Evolutionary conservation across 2,888 invertebrate genomes (phyloP), one percentile per base, ranked within the genome.

Genomic region (Lordiphosa fenestrarum): DNA sequence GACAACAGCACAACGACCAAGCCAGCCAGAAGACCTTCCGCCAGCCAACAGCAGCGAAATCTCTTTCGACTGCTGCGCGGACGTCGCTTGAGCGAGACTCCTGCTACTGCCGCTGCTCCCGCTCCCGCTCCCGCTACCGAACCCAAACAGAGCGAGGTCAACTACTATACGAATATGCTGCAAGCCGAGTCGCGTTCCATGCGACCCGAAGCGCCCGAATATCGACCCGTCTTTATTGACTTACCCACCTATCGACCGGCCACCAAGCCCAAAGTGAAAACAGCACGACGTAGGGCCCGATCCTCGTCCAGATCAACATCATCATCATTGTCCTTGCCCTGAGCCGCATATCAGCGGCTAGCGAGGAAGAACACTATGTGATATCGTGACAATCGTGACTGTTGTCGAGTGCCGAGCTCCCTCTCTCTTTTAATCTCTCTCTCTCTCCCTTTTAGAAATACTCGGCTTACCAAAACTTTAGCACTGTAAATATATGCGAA

Each of bases 231-330:
- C 5, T 88, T 91, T 40, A 91, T 92, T n/a, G 91, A 92, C 68
- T 82, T 92, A 66, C 92, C 92, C 9, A 92, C 92, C 1, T 92
- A 91, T 76, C 85, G 90, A 25, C 92, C 92, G 15, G 82, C 86
- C 3, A 66, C 56, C 35, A 61, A 60, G 48, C 42, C 48, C 40
- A 49, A 35, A 37, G 23, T 57, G 12, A 23, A 23, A 38, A 36
- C 35, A 13, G 46, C 48, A 13, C 47, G 63, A 38, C 57, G 62
- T 30, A 63, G 62, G n/a, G 63, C 63, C 56, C 55, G 62, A 55
- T 49, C 63, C 48, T 36, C 60, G 1, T n/a, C 60, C 40, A 51
- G 46, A 60, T 46, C 41, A 6, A 25, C 25, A 25, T 4, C 23
- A 23, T 25, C 25, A 25, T 25, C 25, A 25, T 46, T 35, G 12